A percentile compares a stretch with the other conserved stretches of the same genome.
Evolutionary conservation across 2,888 invertebrate species (phyloP).

Genomic region (Rugalucina vietnamica): DNA sequence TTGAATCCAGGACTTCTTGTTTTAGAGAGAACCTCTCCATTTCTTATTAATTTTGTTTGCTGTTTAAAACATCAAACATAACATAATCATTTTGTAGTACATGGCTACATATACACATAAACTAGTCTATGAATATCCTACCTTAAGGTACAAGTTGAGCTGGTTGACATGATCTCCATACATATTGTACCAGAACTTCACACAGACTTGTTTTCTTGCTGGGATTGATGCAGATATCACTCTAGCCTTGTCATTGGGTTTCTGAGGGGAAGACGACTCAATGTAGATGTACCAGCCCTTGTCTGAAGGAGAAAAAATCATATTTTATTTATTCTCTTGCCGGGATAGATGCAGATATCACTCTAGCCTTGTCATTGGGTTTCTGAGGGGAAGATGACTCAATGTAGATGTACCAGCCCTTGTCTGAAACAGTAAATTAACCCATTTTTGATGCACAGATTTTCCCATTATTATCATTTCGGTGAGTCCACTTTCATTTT

Average conservation of each 20-base stretch:
- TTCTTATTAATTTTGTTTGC: too few species aligned
- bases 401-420: constrained; percentile 79
- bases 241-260: constrained; percentile 71
- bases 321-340: constrained; percentile 31
- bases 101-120: too few species aligned
- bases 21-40: too few species aligned
- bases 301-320: constrained; percentile 47
- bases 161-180: constrained; percentile 76
- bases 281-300: constrained; percentile 79
- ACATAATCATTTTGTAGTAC: too few species aligned
- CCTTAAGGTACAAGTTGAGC: constrained; percentile 72
- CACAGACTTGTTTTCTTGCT: constrained; percentile 60
- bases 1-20: too few species aligned
- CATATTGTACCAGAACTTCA: constrained; percentile 82
- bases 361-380: constrained; percentile 71
- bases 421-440: constrained; percentile 51
- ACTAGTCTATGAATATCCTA: too few species aligned
- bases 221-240: constrained; percentile 63
- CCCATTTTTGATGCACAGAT: too few species aligned
- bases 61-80: too few species aligned
- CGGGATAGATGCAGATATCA: constrained; percentile 62
- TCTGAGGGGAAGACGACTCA: constrained; percentile 66
- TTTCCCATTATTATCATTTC: too few species aligned
- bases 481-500: too few species aligned
- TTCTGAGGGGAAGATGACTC: constrained; percentile 67